Evolutionary conservation across 37 sponge, comb jelly and placozoan species (phyloP), one percentile per base, ranked within the genome.

Genomic region (Beroe forskalii): DNA sequence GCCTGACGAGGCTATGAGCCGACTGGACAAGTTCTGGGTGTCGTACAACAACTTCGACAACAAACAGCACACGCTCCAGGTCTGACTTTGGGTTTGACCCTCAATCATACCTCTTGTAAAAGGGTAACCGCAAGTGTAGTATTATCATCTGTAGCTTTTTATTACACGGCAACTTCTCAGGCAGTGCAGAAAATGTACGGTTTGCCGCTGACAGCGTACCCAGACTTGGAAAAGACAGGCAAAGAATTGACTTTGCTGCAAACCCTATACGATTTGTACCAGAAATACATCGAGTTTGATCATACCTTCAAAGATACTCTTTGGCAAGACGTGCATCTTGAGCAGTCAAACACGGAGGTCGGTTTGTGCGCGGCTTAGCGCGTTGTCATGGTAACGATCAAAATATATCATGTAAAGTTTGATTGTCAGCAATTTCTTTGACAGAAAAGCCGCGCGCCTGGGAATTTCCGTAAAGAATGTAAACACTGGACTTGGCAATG

Each of bases 321-420:
- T 27, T 96, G 97, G 97, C 91, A 80, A 60, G 93, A 96, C 41
- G 97, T 94, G 23, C 91, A 96, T 89, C 91, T 96, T 32, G 83
- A 92, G 27, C 60, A 63, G 30, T 93, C 94, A 14, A 55, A 89
- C 2, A 36, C 61, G 27, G 89, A 91, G 80, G 96, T 95, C 62
- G 1, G 89, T 72, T 72, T 72, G 1, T 63, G 66, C 66, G 66
- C 66, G 66, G 66, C 66, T 63, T 63, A 43, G 8, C 80, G 6
- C 30, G 48, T 41, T 76, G 80, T 37, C 22, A 76, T 76, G 23
- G 80, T 28, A 76, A 40, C 80, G 30, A 32, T 28, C 9, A 8
- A 91, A 62, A 92, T 32, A n/a, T n/a, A 76, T 4, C 80, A 90
- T 60, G 80, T 24, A 36, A 92, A 40, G 25, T 41, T 39, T 61